Base-by-base conservation (phyloP, 2,113 vertebrate genomes). In the mouse (Mus musculus) region DNA sequence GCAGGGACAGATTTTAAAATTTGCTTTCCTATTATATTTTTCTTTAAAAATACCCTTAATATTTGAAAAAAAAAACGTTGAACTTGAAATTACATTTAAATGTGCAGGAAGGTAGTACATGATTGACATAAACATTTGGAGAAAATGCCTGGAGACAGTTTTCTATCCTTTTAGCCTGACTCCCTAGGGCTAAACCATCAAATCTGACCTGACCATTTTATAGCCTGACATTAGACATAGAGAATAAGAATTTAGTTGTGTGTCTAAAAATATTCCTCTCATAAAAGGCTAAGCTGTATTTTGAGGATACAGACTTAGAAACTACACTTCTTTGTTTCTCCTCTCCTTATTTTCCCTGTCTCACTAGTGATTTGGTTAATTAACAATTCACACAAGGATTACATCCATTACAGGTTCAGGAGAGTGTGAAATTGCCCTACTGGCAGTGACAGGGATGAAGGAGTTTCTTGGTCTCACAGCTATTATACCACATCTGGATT, bases 401-500 rank as follows among this genome's bases (percentile, higher is more conserved):
- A 95, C 54, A 97, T 94, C 87, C 98, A 96, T 97, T 98, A 97
- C 76, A 97, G 91, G 97, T 94, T 98, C 95, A 98, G 65, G 65
- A 97, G 96, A 97, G 93, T 98, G 95, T 98, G 98, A 98, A 98
- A 98, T 98, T 98, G 84, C 90, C 91, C 97, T 98, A 94, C 30
- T 97, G 90, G 73, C 77, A 95, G 90, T 93, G 97, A 97, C 94
- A 98, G 97, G 95, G 89, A 97, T 98, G 89, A 98, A 98, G 86
- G 95, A 98, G 92, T 95, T 84, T 97, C 88, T 93, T 84, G 92
- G 94, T 97, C 82, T 95, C 89, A 81, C 95, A 98, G 76, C 42
- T 94, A 80, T 0, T 0, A 73, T 56, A 98, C 61, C 97, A 95
- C 96, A 96, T 86, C 87, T 96, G 71, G 84, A 97, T 52, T 97